Conservation (phyloP, 1,140 invertebrate genomes). For the Planococcus citri region DNA sequence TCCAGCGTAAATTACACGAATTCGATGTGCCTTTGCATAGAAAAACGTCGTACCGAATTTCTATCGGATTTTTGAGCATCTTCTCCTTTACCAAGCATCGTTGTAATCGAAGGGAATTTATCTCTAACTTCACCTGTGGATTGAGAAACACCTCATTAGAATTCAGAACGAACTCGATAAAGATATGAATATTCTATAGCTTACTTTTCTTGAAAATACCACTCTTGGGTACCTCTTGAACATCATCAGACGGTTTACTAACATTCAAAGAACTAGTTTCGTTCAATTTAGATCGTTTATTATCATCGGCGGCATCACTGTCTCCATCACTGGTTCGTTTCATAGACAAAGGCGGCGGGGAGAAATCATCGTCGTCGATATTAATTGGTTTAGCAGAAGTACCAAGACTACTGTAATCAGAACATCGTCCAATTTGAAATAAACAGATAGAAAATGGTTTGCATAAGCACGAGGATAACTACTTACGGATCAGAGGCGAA, state of each 20-base stretch:
- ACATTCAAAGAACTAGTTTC: background rate
- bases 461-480: too few relatives aligned
- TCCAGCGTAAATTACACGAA: too few relatives aligned
- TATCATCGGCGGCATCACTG: background rate
- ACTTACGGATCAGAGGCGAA: too few relatives aligned
- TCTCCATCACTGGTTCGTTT: background rate
- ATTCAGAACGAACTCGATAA: background rate
- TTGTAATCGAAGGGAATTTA: background rate
- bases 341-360: background rate
- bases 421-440: too few relatives aligned
- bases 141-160: background rate
- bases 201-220: slow-evolving; percentile 11
- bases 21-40: too few relatives aligned
- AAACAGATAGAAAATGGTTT: too few relatives aligned
- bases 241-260: background rate
- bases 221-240: background rate
- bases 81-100: background rate
- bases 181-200: background rate
- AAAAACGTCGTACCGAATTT: background rate
- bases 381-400: too few relatives aligned
- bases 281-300: background rate
- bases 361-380: background rate
- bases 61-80: background rate
- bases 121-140: background rate
- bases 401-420: too few relatives aligned